Evolutionary conservation across 2,888 invertebrate genomes (phyloP), one percentile per base, ranked within the genome.

Genomic region (Euphydryas editha): DNA sequence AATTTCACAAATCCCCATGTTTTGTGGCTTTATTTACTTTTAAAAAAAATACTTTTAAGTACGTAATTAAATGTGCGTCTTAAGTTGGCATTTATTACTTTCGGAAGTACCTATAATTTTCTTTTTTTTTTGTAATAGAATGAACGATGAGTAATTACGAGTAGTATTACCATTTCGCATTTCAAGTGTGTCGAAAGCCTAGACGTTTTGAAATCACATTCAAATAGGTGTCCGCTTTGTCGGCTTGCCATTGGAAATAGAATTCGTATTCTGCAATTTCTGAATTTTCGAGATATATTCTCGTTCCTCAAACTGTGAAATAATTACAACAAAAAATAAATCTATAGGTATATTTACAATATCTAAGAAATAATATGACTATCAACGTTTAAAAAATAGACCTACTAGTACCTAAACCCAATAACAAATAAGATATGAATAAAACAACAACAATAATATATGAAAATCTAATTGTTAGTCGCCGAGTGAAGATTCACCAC

Each of bases 1-100:
- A 85, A 84, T 87, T 86, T 85, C 81, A 84, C 84, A 83, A 83
- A 80, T 78, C 80, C 79, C 81, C 79, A 79, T 76, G 75, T 78
- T 76, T 81, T 78, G 78, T 74, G 78, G 80, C 79, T 85, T 42
- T 86, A 83, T 84, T 83, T 82, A 80, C 77, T 78, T 80, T 36
- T 36, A 7, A 36, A 8, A 15, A 39, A 30, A 51, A n/a, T 42
- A 15, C 3, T 49, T 63, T 39, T 57, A 4, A 30, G 30, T 30
- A 30, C 30, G 30, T 30, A n/a, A n/a, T 30, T 30, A 7, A 30
- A 3, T 30, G 4, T 30, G 5, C 8, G 8, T 8, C 6, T 39
- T 11, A 11, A 39, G 7, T 15, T 10, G 39, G 39, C 11, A 6
- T 39, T 10, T 39, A 39, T 39, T 30, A 30, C 1, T 30, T 30